Conservation (phyloP, 2,888 invertebrate genomes). For the Drosophila anomalata region DNA sequence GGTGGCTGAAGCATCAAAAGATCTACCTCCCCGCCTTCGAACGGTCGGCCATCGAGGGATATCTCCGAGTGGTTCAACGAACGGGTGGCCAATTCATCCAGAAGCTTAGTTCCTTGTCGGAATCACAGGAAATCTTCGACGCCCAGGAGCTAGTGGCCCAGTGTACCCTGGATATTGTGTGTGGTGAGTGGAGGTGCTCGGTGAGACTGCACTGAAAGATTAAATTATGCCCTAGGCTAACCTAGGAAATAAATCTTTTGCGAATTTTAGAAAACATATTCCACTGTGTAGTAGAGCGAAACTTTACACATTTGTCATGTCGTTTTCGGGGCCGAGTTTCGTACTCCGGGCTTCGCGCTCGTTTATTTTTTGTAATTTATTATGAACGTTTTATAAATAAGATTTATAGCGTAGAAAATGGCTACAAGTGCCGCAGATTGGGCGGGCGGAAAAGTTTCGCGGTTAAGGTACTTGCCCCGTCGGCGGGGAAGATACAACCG, state of each 20-base stretch:
- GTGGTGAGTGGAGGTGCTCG: constrained; percentile 57
- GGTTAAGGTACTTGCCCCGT: constrained; percentile 22
- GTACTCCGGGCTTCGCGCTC: constrained; percentile 42
- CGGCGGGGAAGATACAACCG: background rate
- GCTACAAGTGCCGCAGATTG: constrained; percentile 59
- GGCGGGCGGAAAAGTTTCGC: constrained; percentile 44
- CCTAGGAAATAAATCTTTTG: background rate
- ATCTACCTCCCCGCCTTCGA: constrained; percentile 85
- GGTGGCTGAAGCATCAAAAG: constrained; percentile 85
- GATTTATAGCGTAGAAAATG: constrained; percentile 60
- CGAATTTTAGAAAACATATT: background rate
- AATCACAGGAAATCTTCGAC: constrained; percentile 78
- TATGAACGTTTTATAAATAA: constrained; percentile 62
- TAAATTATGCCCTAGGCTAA: background rate
- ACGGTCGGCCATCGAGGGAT: constrained; percentile 69
- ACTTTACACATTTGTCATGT: constrained; percentile 67
- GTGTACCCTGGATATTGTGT: constrained; percentile 84
- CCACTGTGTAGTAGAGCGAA: constrained; percentile 31
- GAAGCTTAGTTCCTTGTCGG: constrained; percentile 58
- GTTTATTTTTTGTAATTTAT: constrained; percentile 64
- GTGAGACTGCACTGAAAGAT: background rate
- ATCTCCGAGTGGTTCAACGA: constrained; percentile 82
- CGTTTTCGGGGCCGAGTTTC: constrained; percentile 21
- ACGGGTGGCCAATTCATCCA: constrained; percentile 84
- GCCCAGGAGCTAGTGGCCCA: constrained; percentile 84